These are phyloP conservation scores for Channa striata DNA, from an alignment of 2,797 vertebrate genomes.

Conservation along the genomic window DNA sequence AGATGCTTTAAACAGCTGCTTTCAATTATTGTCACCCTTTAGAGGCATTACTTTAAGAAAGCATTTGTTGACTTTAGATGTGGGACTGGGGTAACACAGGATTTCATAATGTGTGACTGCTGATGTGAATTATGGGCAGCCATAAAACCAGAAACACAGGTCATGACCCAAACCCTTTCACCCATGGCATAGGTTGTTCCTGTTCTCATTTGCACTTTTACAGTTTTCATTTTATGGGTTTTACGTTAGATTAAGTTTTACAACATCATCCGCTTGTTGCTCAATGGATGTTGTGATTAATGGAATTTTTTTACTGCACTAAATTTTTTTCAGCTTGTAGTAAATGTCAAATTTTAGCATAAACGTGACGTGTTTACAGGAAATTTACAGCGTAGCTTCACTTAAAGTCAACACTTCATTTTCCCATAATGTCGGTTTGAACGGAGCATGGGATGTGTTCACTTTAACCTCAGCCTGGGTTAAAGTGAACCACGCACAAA, in stretches of 20 bases:
- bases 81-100: slow-evolving; percentile 56
- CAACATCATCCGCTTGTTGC: slow-evolving; percentile 38
- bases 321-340: slow-evolving; percentile 9
- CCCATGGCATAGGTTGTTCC: slow-evolving; percentile 55
- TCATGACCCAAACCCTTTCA: slow-evolving; percentile 67
- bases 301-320: slow-evolving; percentile 18
- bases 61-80: slow-evolving; percentile 82
- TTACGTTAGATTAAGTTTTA: slow-evolving; percentile 52
- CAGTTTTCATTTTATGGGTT: slow-evolving; percentile 41
- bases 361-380: slow-evolving; percentile 16
- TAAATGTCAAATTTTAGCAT: slow-evolving; percentile 34
- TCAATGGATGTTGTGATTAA: slow-evolving; percentile 28
- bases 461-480: slow-evolving; percentile 46
- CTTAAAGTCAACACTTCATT: slow-evolving; percentile 34
- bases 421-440: slow-evolving; percentile 49
- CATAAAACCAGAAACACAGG: slow-evolving; percentile 68
- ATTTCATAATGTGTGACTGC: slow-evolving; percentile 73
- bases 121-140: slow-evolving; percentile 72
- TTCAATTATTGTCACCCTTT: slow-evolving; percentile 75
- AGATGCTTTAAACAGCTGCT: slow-evolving; percentile 76
- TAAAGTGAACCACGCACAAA: slow-evolving; percentile 60
- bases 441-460: slow-evolving; percentile 43
- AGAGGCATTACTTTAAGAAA: slow-evolving; percentile 75
- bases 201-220: slow-evolving; percentile 47
- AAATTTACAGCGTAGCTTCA: slow-evolving; percentile 19